phyloP scores from a whole-genome alignment of 2,797 vertebrate species.

The Smutsia gigantea region DNA sequence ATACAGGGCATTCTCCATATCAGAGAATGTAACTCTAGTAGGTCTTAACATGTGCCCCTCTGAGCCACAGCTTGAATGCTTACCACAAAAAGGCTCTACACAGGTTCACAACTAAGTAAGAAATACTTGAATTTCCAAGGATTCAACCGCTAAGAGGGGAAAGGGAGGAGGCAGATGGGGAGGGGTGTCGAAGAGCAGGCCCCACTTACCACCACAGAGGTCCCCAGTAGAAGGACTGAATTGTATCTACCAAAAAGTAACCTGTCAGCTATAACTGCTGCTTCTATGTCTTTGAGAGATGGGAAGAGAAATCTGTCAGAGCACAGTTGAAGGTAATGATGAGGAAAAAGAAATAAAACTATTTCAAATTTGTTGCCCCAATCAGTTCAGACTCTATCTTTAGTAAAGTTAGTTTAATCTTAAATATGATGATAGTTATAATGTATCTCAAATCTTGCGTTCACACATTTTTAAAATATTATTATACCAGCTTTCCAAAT shows the following conservation, averaged over 20 bases:
- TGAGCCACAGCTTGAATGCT: neutral
- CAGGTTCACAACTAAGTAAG: neutral
- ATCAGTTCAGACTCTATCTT: neutral
- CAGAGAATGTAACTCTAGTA: neutral
- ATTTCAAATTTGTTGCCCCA: neutral
- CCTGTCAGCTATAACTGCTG: neutral
- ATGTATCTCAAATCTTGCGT: neutral
- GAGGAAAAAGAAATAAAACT: neutral
- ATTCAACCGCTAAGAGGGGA: neutral
- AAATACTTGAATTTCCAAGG: neutral
- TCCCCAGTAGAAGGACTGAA: neutral
- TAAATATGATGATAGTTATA: neutral
- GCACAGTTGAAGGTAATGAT: neutral
- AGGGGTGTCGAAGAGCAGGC: fast-evolving
- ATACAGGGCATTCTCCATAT: neutral
- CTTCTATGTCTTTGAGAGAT: neutral
- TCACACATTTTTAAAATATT: neutral
- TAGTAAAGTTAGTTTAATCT: neutral
- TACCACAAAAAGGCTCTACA: neutral
- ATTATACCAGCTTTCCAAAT: slow-evolving; percentile 10
- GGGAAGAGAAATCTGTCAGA: neutral
- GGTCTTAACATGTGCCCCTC: neutral
- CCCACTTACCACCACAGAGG: neutral
- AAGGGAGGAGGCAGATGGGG: neutral
- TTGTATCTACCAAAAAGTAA: neutral